Percentiles rank a stretch among this genome's conserved stretches.
Evolutionary conservation across 2,113 vertebrate species (phyloP).

Genomic region (Synchiropus splendidus): DNA sequence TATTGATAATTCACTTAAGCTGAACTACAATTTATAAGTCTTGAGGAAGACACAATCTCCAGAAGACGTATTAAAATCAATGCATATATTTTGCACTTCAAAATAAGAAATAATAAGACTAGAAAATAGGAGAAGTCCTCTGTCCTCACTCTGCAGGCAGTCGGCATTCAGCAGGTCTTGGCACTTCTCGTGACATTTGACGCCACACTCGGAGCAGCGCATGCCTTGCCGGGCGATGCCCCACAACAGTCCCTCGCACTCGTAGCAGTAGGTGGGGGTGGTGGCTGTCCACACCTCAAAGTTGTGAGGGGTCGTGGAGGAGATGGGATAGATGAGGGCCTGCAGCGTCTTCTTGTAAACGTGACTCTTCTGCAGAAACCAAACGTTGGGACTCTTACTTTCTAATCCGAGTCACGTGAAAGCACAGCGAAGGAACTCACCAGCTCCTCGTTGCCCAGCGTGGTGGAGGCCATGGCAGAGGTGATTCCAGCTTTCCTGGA

Average conservation of each 20-base stretch:
- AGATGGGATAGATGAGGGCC: conserved; percentile 98
- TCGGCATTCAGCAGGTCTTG: conserved; percentile 96
- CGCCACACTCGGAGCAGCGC: conserved; percentile 93
- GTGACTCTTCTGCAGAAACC: conserved; percentile 82
- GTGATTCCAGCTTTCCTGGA: conserved; percentile 95
- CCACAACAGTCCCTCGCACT: conserved; percentile 97
- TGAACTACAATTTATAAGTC: too few species aligned
- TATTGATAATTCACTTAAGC: too few species aligned
- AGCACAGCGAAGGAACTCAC: conserved; percentile 66
- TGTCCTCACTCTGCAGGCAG: conserved; percentile 95
- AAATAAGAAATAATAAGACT: conserved; percentile 3
- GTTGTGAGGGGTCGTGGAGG: conserved; percentile 95
- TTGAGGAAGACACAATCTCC: too few species aligned
- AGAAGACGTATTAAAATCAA: too few species aligned
- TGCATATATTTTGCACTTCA: not conserved
- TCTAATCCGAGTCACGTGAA: too few species aligned
- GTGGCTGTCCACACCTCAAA: conserved; percentile 99
- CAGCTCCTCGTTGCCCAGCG: conserved; percentile 93
- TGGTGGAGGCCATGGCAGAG: conserved; percentile 89
- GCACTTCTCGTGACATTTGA: conserved; percentile 98
- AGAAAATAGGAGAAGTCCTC: too few species aligned
- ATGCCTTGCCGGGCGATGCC: conserved; percentile 97
- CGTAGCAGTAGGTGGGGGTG: conserved; percentile 96
- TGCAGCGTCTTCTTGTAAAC: conserved; percentile 99
- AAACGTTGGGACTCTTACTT: too few species aligned